Base-by-base conservation (phyloP, 1,140 invertebrate genomes). In the Coptotermes formosanus region DNA sequence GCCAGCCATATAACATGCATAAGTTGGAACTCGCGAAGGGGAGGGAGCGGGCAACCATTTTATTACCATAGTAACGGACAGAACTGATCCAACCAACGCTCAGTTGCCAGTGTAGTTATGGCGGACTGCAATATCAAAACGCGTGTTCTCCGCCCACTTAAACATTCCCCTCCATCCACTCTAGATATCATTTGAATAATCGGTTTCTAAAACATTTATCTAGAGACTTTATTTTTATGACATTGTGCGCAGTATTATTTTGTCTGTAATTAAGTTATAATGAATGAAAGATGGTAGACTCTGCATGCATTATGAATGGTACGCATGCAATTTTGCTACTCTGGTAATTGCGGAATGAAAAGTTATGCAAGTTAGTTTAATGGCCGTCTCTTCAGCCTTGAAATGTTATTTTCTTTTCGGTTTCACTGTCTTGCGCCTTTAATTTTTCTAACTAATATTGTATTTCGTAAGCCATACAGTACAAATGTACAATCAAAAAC, bases 31-130 rank as follows among this genome's bases (percentile, higher is more conserved):
- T n/a, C 30, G 81, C 6, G 82, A 19, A 83, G 82, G 44, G 82
- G 32, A 45, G 82, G 82, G 44, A 45, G 30, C 3, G 32, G 30
- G 44, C 44, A 83, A 25, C 82, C 85, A 85, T 81, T 85, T 85
- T 85, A 85, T 85, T 85, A 85, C 85, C 85, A 85, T 85, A 85
- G 85, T 85, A 85, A 85, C 85, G 19, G 64, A 81, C 64, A 38
- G 85, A 85, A 85, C 81, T 82, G 43, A 45, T 85, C 85, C 85
- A 85, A 85, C 85, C 85, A 82, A 44, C 59, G 43, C 16, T 7
- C 52, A 85, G 85, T 55, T 21, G 9, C 38, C 32, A 6, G 32
- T 30, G 43, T 82, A 48, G 81, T 85, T 85, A 85, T 85, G 85
- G 85, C 85, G 30, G 85, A n/a, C 85, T 82, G 14, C 83, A 30